phyloP scores from a whole-genome alignment of 2,888 invertebrate genomes.

The Octodonta nipae region DNA sequence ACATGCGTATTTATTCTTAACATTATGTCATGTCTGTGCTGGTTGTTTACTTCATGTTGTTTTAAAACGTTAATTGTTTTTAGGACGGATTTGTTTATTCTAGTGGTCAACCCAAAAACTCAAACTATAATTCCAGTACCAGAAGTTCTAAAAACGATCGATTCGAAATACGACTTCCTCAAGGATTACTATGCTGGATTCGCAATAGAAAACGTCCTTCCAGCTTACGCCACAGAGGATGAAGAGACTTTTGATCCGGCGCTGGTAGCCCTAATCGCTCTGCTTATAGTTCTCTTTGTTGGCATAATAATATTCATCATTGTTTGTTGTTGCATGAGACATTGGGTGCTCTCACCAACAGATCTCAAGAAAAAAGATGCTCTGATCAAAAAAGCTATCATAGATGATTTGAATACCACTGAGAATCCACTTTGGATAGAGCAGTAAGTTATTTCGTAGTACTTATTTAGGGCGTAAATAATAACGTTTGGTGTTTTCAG shows the following conservation, averaged over 20 bases:
- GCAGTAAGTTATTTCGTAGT: slow-evolving; percentile 45
- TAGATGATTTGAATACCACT: slow-evolving; percentile 76
- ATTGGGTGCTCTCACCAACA: slow-evolving; percentile 75
- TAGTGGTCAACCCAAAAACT: slow-evolving; percentile 62
- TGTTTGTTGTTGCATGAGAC: slow-evolving; percentile 75
- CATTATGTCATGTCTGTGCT: background rate
- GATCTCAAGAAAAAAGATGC: slow-evolving; percentile 72
- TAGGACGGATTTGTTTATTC: slow-evolving; percentile 76
- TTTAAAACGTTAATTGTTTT: slow-evolving; percentile 8
- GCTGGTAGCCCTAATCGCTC: slow-evolving; percentile 69
- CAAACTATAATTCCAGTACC: slow-evolving; percentile 66
- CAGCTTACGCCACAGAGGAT: slow-evolving; percentile 49
- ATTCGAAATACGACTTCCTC: slow-evolving; percentile 72
- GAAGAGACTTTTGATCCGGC: slow-evolving; percentile 76
- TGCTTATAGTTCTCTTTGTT: slow-evolving; percentile 71
- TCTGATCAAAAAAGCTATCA: slow-evolving; percentile 66
- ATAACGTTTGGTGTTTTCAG: slow-evolving; percentile 29
- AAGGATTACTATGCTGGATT: slow-evolving; percentile 64
- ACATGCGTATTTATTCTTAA: background rate
- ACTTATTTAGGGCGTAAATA: background rate
- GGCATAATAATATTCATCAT: slow-evolving; percentile 77
- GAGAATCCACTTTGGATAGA: slow-evolving; percentile 89
- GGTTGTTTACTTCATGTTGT: background rate
- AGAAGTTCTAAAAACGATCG: slow-evolving; percentile 65
- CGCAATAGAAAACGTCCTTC: slow-evolving; percentile 61